These are phyloP conservation scores for Myotis brandtii DNA, from an alignment of 2,113 vertebrate species.

Conservation along the genomic window DNA sequence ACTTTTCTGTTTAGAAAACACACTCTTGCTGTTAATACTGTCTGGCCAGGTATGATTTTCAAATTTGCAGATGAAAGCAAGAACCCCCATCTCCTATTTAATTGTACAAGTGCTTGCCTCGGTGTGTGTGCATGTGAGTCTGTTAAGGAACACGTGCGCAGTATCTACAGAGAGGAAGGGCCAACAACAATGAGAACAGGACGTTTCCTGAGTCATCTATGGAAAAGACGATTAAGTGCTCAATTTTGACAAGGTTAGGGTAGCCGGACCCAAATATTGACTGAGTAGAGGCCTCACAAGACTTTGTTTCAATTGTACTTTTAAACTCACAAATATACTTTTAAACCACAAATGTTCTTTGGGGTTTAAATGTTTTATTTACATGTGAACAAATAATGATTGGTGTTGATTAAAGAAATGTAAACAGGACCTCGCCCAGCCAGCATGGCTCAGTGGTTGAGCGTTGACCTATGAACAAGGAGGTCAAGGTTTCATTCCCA, in stretches of 20 bases:
- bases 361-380: constrained; percentile 48
- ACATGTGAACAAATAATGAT: not conserved
- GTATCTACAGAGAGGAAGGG: not conserved
- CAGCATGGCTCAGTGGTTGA: no score
- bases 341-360: not conserved
- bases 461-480: no score
- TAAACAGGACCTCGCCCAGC: not conserved
- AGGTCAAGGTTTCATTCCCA: no score
- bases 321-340: not conserved
- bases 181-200: not conserved
- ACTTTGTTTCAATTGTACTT: not conserved
- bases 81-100: not conserved
- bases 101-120: not conserved
- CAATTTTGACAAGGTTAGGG: constrained; percentile 39
- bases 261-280: not conserved
- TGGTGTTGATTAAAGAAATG: constrained; percentile 41
- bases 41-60: constrained; percentile 51
- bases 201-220: not conserved
- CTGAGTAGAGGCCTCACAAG: not conserved
- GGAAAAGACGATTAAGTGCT: not conserved
- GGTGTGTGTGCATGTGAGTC: not conserved
- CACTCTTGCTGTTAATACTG: not conserved
- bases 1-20: constrained; percentile 52
- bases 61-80: constrained; percentile 35
- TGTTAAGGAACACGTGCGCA: not conserved